A percentile compares a stretch with the other conserved stretches of the same genome.
phyloP scores from a whole-genome alignment of 2,888 invertebrate species.

The Lithophane socia region DNA sequence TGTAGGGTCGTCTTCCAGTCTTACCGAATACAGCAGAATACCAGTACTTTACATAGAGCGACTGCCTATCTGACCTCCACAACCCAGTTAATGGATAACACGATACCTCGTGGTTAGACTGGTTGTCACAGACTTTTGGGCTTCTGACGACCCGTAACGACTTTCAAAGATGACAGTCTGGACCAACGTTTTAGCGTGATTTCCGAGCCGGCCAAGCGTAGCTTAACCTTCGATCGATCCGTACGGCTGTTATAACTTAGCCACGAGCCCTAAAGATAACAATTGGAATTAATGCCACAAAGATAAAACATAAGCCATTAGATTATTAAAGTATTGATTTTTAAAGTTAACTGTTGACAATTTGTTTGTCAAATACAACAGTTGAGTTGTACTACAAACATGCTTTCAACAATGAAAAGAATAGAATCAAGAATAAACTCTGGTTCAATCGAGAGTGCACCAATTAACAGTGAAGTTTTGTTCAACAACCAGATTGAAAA shows the following conservation, averaged over 20 bases:
- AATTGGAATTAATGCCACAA: not conserved
- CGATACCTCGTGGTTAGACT: not conserved
- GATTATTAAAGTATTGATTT: conserved; percentile 7
- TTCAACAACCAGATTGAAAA: conserved; percentile 15
- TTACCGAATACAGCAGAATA: not conserved
- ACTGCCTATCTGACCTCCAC: not conserved
- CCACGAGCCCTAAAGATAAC: not conserved
- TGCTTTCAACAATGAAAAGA: not conserved
- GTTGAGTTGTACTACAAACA: not conserved
- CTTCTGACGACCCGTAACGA: not conserved
- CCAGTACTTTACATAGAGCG: not conserved
- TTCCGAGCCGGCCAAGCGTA: not conserved
- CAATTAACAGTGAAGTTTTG: not conserved
- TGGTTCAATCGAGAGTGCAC: not conserved
- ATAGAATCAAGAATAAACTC: not conserved
- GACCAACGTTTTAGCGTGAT: not conserved
- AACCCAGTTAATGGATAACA: not conserved
- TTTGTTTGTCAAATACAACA: not conserved
- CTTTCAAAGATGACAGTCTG: not conserved
- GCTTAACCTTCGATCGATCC: not conserved
- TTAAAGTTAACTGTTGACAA: not conserved
- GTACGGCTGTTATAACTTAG: not conserved
- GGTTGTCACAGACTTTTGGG: not conserved
- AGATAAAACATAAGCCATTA: not conserved
- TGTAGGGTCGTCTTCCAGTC: not conserved